Evolutionary conservation across 2,888 invertebrate species (phyloP).

Genomic region (Prostheceraeus crozeri): DNA sequence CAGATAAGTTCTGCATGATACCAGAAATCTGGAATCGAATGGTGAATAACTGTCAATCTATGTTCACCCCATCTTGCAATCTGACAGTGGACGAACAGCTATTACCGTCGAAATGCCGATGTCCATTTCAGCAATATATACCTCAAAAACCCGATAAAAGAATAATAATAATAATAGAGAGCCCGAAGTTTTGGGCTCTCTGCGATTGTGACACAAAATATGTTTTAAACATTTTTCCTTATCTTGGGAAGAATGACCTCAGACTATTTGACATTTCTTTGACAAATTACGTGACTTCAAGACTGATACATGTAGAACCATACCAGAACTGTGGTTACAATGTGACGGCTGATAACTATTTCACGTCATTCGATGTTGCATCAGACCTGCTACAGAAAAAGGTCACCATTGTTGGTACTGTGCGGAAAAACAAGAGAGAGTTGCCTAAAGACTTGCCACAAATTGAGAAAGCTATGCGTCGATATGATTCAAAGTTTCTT

Average conservation of each 20-base stretch:
- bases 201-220: constrained; percentile 12
- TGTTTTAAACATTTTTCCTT: constrained; percentile 23
- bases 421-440: constrained; percentile 4
- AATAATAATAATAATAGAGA: too few relatives aligned
- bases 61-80: too few relatives aligned
- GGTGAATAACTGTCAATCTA: too few relatives aligned
- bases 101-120: too few relatives aligned
- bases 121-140: constrained; percentile 19
- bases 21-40: too few relatives aligned
- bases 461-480: background rate
- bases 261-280: constrained; percentile 5
- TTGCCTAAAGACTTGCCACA: constrained; percentile 6
- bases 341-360: constrained; percentile 10
- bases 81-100: too few relatives aligned
- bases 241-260: constrained; percentile 17
- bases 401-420: constrained; percentile 2
- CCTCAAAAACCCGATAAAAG: constrained; percentile 19
- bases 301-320: constrained; percentile 4
- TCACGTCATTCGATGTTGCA: background rate
- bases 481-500: constrained; percentile 24
- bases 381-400: background rate
- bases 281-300: background rate
- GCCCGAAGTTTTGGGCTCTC: constrained; percentile 15
- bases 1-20: too few relatives aligned
- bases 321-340: background rate